Base-by-base conservation (phyloP, 2,113 vertebrate genomes). In the Clarias macrocephalus region DNA sequence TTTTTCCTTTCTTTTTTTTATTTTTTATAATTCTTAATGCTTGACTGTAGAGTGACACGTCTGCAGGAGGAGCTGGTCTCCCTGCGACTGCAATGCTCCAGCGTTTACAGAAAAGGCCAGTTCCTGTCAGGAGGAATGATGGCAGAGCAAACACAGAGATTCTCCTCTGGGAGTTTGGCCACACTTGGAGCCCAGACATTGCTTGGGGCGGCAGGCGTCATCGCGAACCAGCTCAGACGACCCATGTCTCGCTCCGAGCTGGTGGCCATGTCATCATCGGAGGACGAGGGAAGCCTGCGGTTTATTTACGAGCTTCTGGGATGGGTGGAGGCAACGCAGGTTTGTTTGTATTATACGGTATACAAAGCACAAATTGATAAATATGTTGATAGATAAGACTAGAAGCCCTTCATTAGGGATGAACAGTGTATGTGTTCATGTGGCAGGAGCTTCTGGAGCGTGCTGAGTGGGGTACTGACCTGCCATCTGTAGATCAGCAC, bases 251-350 rank as follows among this genome's bases (percentile, higher is more conserved):
- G 97, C 37, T 90, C 95, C 0, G 97, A 99, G 91, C 95, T 99
- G 90, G 96, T 99, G 91, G 96, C 97, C 92, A 94, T 98, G 93
- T 99, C 98, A 0, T 99, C 98, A 28, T 99, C 98, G 0, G 98
- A 99, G 90, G 98, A 99, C 0, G 98, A 99, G 84, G 98, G 98
- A 81, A 98, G 94, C 91, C 96, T 99, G 76, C 96, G 98, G 90
- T 99, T 99, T 37, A 97, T 99, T 87, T 99, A 99, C 1, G 98
- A 99, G 92, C 95, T 99, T 86, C 96, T 99, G 12, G 96, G 98
- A 83, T 99, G 98, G 98, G 98, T 99, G 91, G 98, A 99, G 93
- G 98, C 99, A 91, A 97, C 97, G 15, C 98, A 99, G 97, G 98
- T 63, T 62, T 5, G 79, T 13, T 37, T 62, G 19, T 25, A 6